These are phyloP conservation scores for Notospermus geniculatus DNA, from an alignment of 1,140 invertebrate species.

Conservation along the genomic window DNA sequence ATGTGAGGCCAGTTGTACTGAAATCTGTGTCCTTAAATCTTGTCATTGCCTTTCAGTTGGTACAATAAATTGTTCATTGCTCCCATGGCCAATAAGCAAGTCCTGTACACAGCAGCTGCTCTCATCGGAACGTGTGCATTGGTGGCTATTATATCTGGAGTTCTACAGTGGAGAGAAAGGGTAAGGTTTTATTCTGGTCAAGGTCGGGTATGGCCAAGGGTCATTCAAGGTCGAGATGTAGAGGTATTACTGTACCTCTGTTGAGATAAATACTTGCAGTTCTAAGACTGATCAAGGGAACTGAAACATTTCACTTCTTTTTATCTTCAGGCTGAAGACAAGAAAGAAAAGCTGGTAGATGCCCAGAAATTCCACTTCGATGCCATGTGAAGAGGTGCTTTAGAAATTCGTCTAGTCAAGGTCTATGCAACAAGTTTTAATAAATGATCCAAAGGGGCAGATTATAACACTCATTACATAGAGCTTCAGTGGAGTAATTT, in stretches of 20 bases:
- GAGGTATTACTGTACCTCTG: too few relatives aligned
- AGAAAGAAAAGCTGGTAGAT: slow-evolving; percentile 82
- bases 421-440: too few relatives aligned
- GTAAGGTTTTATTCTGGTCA: too few relatives aligned
- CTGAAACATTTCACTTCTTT: slow-evolving; percentile 13
- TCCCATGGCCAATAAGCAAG: slow-evolving; percentile 78
- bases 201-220: too few relatives aligned
- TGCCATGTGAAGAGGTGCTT: slow-evolving; percentile 56
- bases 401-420: too few relatives aligned
- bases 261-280: background rate
- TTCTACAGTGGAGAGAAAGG: slow-evolving; percentile 91
- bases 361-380: slow-evolving; percentile 80
- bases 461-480: too few relatives aligned
- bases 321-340: slow-evolving; percentile 70
- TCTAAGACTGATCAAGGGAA: background rate
- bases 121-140: slow-evolving; percentile 83
- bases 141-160: slow-evolving; percentile 79
- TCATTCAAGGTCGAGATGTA: too few relatives aligned
- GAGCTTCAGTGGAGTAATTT: too few relatives aligned
- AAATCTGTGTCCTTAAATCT: slow-evolving; percentile 7
- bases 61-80: slow-evolving; percentile 92
- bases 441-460: too few relatives aligned
- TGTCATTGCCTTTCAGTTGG: slow-evolving; percentile 65
- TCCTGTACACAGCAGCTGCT: slow-evolving; percentile 86
- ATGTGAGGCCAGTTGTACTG: too few relatives aligned